Conservation (phyloP, 2,888 invertebrate genomes). For the Phanerotoma sp. region DNA sequence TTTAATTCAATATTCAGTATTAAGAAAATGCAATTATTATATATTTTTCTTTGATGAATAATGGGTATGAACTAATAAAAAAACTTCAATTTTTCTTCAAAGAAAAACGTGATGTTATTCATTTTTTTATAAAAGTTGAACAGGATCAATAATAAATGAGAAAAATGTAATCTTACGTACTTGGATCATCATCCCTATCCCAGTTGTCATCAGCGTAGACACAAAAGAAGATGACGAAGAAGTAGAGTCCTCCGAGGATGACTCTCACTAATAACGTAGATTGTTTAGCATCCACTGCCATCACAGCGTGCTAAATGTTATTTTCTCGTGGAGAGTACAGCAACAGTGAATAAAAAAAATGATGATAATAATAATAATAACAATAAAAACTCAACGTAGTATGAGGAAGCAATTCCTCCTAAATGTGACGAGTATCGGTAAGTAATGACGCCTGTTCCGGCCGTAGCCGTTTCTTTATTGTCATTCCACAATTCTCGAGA, state of each 20-base stretch:
- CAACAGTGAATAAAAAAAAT: not conserved
- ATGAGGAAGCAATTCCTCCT: conserved; percentile 26
- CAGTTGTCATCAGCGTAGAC: conserved; percentile 50
- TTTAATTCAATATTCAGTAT: too few relatives aligned
- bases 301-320: conserved; percentile 38
- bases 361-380: conserved; percentile 10
- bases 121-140: not conserved
- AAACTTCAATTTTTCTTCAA: too few relatives aligned
- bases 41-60: not conserved
- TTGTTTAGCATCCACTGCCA: conserved; percentile 47
- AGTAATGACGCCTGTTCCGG: conserved; percentile 31
- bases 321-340: not conserved
- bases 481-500: conserved; percentile 38
- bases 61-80: too few relatives aligned
- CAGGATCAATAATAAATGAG: not conserved
- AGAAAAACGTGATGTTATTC: too few relatives aligned
- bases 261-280: conserved; percentile 45
- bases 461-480: conserved; percentile 40
- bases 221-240: conserved; percentile 43
- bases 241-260: conserved; percentile 43
- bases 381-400: conserved; percentile 4
- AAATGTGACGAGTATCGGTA: conserved; percentile 13
- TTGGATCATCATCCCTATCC: conserved; percentile 53
- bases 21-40: too few relatives aligned
- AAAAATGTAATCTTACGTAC: conserved; percentile 35